phyloP scores from a whole-genome alignment of 2,888 invertebrate genomes.

The Lasiommata megera region DNA sequence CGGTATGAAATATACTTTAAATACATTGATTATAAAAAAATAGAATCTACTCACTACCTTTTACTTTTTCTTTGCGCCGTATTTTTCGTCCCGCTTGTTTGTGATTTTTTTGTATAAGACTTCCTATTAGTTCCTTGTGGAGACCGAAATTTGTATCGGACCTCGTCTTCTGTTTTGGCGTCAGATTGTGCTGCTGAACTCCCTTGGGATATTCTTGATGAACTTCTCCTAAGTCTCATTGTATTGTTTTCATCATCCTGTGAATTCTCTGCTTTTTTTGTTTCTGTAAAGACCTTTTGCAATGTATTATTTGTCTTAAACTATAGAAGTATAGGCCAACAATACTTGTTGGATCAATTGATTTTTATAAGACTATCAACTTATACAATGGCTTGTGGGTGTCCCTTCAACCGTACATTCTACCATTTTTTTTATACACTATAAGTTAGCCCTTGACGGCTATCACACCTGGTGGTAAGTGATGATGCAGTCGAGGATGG shows the following conservation, averaged over 20 bases:
- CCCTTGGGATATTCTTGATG: conserved; percentile 5
- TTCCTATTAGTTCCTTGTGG: conserved; percentile 18
- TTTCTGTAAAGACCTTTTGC: neutral
- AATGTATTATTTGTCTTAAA: neutral
- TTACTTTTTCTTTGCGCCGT: conserved; percentile 28
- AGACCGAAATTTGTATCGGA: conserved; percentile 40
- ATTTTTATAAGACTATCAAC: no score
- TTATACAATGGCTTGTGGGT: no score
- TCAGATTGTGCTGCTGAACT: neutral
- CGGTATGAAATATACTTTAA: neutral
- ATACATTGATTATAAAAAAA: neutral
- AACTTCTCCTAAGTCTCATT: neutral
- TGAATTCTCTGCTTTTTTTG: neutral
- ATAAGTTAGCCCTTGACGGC: no score
- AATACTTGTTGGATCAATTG: no score
- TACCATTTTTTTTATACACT: no score
- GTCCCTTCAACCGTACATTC: no score
- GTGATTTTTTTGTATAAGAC: conserved; percentile 3
- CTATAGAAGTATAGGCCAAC: no score
- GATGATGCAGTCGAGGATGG: no score
- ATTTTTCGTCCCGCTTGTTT: conserved; percentile 22
- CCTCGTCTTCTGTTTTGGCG: conserved; percentile 20
- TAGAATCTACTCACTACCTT: conserved; percentile 34
- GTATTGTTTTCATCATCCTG: neutral
- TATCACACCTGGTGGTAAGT: no score